phyloP scores from a whole-genome alignment of 2,888 invertebrate species.

The Eumerus sabulonum region DNA sequence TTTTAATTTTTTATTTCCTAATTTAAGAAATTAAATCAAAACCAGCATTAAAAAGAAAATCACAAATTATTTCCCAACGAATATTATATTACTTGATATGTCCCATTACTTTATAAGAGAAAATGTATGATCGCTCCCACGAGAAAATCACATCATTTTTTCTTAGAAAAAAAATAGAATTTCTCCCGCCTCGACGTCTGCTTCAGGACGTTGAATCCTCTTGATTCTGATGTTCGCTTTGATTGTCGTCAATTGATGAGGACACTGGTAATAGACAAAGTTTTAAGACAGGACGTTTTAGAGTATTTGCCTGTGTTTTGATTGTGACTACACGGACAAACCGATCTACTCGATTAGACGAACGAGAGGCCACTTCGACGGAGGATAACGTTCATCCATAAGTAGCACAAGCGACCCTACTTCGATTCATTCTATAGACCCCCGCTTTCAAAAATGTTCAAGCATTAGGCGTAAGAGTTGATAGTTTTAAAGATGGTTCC shows the following conservation, averaged over 20 bases:
- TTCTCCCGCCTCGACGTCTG: not conserved
- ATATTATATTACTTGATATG: too few species aligned
- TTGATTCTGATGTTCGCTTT: not conserved
- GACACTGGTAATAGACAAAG: too few species aligned
- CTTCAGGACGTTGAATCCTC: too few species aligned
- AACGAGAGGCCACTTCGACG: constrained; percentile 1
- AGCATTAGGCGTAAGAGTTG: not conserved
- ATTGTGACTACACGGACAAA: too few species aligned
- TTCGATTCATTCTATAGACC: constrained; percentile 1
- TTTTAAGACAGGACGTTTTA: not conserved
- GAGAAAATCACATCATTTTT: too few species aligned
- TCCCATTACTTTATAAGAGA: too few species aligned
- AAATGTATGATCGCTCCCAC: too few species aligned
- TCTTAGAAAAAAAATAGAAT: too few species aligned
- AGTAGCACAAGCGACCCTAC: not conserved
- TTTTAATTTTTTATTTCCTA: too few species aligned
- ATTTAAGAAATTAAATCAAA: too few species aligned
- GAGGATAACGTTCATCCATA: constrained; percentile 14
- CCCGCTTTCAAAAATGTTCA: constrained; percentile 4
- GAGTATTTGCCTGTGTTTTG: constrained; percentile 1
- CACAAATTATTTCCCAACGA: too few species aligned
- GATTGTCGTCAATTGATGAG: not conserved
- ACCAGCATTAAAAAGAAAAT: too few species aligned
- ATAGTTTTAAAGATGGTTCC: constrained; percentile 3
- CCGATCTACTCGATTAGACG: not conserved